Base-by-base conservation (phyloP, 2,888 invertebrate genomes). In the Argyresthia albistria region DNA sequence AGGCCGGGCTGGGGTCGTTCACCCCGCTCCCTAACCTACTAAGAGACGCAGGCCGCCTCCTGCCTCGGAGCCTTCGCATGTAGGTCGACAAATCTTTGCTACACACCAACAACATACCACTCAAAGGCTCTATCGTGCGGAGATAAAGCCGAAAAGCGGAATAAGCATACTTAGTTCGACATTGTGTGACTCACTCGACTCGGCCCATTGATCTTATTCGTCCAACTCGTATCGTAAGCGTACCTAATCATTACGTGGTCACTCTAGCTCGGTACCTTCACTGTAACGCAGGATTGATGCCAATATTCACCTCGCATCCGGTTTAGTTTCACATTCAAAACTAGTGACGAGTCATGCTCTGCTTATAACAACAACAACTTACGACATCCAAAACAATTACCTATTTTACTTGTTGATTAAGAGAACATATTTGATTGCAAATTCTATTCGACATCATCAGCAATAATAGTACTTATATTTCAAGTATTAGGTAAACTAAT, bases 1-100 rank as follows among this genome's bases (percentile, higher is more conserved):
- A 66, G 62, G 65, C 62, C 64, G 64, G 63, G 71, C 76, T 73
- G 73, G 64, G 84, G 66, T 81, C 80, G 63, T 70, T 62, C 80
- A 77, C 78, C 82, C 63, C 76, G 69, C 79, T 82, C 80, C 82
- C 81, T 84, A 83, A 79, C 84, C 84, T 81, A 84, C 80, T 82
- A 73, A 59, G 69, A 66, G 67, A 82, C 45, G 55, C 53, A 75
- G 76, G 76, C 71, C 70, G 65, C 39, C 68, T 73, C 73, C 71
- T 69, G 70, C 67, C 35, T 25, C 12, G 11, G 15, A 12, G 49
- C 39, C 49, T 49, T 35, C 35, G 12, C 12, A 49, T 49, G 16
- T 49, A 36, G 49, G 49, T 55, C 54, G 49, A 47, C 43, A 35
- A 55, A 42, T 50, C 52, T 50, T 76, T 77, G 80, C 81, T 77